Base-by-base conservation (phyloP, 1,140 invertebrate species). In the Cyclargus thomasi region DNA sequence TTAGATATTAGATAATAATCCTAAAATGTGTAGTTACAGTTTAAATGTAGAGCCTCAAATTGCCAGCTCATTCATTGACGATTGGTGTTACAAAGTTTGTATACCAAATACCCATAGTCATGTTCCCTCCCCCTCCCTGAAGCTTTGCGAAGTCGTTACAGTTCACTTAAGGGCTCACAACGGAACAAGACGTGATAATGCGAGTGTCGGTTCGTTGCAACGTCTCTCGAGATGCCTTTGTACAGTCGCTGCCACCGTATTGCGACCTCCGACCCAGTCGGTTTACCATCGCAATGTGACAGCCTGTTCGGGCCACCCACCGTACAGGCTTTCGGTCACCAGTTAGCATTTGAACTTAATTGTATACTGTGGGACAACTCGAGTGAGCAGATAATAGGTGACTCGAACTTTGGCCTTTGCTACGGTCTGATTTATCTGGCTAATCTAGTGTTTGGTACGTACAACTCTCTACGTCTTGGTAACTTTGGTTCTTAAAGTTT, bases 111-210 rank as follows among this genome's bases (percentile, higher is more conserved):
- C 39, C 39, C 39, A 47, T 47, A 47, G 39, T 11, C 14, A 47
- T 47, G 10, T 47, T 47, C 14, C 11, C 39, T 0, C 39, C 11
- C 29, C 18, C 16, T 17, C 16, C 4, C 20, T 59, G 18, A 59
- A 59, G 55, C 7, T 8, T 20, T 11, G 20, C 17, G 10, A 59
- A 59, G 55, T 59, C 20, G 53, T 55, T 55, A 21, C 20, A 20
- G 18, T 21, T 20, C 55, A 59, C 55, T 59, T 59, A 20, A 17
- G 20, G 14, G 18, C 55, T 10, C 55, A 18, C 55, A 20, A 59
- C 18, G 55, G 55, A 59, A 59, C 55, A 21, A 59, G 55, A 59
- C 18, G 55, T 21, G 55, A 59, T 59, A 59, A 59, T 20, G 55
- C 20, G 20, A 59, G 55, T 21, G 55, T 59, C 11, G 17, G 17